Evolutionary conservation across 2,797 vertebrate genomes (phyloP).

Genomic region (Scolopax rusticola): DNA sequence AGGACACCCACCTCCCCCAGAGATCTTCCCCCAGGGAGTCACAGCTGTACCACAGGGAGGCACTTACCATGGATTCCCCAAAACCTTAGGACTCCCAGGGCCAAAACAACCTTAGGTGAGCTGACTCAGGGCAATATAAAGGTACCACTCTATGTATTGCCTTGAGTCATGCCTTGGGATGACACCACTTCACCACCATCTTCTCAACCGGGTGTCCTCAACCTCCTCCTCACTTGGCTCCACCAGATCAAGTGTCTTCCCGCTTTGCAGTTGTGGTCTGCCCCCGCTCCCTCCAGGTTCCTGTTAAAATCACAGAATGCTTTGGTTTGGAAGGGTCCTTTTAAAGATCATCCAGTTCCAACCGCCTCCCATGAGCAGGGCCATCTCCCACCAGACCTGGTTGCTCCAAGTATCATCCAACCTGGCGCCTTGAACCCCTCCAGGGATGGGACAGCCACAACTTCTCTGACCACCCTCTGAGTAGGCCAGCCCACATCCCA

Average conservation of each 20-base stretch:
- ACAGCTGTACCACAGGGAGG: background rate
- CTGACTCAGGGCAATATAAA: background rate
- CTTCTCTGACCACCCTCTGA: background rate
- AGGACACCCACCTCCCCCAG: accelerated
- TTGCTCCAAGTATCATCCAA: background rate
- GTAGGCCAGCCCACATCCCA: background rate
- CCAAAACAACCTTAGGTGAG: background rate
- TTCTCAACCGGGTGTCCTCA: background rate
- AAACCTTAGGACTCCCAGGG: background rate
- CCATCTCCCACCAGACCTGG: background rate
- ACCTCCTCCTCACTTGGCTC: background rate
- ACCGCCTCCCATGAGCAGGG: background rate
- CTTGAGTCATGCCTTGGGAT: background rate
- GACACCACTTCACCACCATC: background rate
- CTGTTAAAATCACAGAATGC: background rate
- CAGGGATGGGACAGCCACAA: background rate
- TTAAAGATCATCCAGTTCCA: background rate
- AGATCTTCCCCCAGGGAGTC: background rate
- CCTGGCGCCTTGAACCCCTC: background rate
- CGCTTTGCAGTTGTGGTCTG: background rate
- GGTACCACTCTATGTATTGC: background rate
- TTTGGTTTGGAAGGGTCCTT: background rate
- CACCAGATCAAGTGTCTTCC: background rate
- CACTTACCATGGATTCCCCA: background rate
- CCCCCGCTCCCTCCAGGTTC: background rate